Evolutionary conservation across 1,140 invertebrate genomes (phyloP).

Genomic region (Drosophila orena): DNA sequence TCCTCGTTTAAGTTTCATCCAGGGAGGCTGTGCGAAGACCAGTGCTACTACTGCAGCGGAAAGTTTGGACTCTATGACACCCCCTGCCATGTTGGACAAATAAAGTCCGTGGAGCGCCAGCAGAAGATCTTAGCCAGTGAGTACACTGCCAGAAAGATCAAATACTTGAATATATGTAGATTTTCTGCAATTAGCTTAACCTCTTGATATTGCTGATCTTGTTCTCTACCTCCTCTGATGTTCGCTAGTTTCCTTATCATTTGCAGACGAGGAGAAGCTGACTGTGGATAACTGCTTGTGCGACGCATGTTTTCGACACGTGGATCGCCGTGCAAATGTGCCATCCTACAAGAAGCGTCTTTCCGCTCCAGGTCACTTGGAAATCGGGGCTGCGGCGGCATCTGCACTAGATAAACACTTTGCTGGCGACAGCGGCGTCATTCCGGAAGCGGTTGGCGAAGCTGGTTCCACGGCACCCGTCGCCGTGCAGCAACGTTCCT

Average conservation of each 20-base stretch:
- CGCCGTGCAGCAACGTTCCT: constrained; percentile 74
- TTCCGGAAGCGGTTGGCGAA: constrained; percentile 15
- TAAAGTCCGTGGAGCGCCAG: constrained; percentile 91
- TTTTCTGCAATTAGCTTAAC: not conserved
- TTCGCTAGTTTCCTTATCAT: not conserved
- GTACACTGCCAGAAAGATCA: constrained; percentile 12
- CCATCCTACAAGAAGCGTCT: constrained; percentile 86
- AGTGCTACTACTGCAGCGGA: constrained; percentile 93
- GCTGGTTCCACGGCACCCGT: constrained; percentile 50
- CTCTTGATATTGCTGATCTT: not conserved
- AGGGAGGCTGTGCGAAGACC: constrained; percentile 90
- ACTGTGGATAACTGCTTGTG: constrained; percentile 93
- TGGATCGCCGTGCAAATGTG: constrained; percentile 91
- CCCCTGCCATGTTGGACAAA: constrained; percentile 93
- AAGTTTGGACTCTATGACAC: constrained; percentile 94
- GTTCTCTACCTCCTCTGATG: constrained; percentile 3
- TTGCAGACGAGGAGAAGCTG: constrained; percentile 89
- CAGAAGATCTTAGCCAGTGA: constrained; percentile 90
- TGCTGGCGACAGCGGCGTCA: constrained; percentile 20
- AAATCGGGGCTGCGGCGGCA: constrained; percentile 26
- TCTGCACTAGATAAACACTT: constrained; percentile 44
- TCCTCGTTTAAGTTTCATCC: constrained; percentile 94
- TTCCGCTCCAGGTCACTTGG: constrained; percentile 77
- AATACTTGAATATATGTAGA: not conserved
- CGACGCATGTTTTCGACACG: constrained; percentile 93